Evolutionary conservation across 2,797 vertebrate genomes (phyloP).

Genomic region (Alauda arvensis): DNA sequence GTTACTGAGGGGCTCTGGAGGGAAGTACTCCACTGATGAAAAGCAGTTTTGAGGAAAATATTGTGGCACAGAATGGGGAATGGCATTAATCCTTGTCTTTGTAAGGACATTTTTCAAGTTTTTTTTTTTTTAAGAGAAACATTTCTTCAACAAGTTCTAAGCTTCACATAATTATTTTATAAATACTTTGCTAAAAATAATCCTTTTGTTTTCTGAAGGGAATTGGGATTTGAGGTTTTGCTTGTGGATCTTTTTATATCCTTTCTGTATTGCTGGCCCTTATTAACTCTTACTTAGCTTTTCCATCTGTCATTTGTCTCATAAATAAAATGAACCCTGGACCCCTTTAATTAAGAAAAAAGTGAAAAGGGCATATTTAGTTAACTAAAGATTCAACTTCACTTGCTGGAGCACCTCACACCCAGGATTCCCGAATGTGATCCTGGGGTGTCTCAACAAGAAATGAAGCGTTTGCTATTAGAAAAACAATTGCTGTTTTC

Average conservation of each 20-base stretch:
- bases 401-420: neutral
- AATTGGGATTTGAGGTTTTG: slow-evolving; percentile 35
- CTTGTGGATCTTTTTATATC: slow-evolving; percentile 33
- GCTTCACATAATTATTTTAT: slow-evolving; percentile 3
- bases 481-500: neutral
- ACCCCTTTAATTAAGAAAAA: neutral
- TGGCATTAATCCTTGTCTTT: slow-evolving; percentile 5
- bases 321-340: neutral
- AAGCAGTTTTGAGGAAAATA: neutral
- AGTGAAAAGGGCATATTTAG: neutral
- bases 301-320: neutral
- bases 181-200: slow-evolving; percentile 44
- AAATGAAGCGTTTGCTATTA: neutral
- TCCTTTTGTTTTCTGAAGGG: slow-evolving; percentile 44
- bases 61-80: neutral
- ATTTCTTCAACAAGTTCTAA: neutral
- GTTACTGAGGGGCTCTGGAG: neutral
- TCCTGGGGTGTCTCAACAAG: neutral
- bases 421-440: neutral
- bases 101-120: neutral
- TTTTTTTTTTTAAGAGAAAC: neutral
- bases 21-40: neutral
- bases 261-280: neutral
- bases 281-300: slow-evolving; percentile 19
- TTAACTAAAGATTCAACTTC: neutral